Evolutionary conservation across 2,797 vertebrate genomes (phyloP).

Genomic region (Propithecus perrieri): DNA sequence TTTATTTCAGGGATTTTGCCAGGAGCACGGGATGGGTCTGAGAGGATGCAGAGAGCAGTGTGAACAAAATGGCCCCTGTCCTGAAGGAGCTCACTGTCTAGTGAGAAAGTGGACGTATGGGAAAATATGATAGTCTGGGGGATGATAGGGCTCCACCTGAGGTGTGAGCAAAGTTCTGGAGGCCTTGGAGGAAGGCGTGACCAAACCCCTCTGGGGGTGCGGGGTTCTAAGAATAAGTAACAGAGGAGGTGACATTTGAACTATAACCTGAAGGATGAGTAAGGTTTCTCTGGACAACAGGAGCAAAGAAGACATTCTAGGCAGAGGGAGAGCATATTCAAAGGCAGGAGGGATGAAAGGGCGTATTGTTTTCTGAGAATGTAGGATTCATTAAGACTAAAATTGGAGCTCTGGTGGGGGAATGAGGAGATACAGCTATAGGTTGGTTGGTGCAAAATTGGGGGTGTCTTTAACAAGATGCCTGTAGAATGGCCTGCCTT

Average conservation of each 20-base stretch:
- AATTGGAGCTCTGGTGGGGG: neutral
- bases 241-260: neutral
- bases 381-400: neutral
- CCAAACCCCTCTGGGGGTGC: neutral
- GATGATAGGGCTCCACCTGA: neutral
- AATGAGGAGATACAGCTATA: neutral
- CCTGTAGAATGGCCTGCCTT: neutral
- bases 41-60: neutral
- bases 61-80: neutral
- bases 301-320: neutral
- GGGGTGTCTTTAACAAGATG: neutral
- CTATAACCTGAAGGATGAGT: neutral
- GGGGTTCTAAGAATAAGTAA: neutral
- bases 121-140: neutral
- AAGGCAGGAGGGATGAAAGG: neutral
- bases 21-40: neutral
- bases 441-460: neutral
- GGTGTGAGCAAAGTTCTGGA: neutral
- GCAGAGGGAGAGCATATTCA: neutral
- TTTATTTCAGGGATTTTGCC: neutral
- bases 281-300: neutral
- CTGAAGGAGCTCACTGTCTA: neutral
- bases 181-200: neutral
- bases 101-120: neutral
- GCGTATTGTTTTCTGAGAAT: neutral